Base-by-base conservation (phyloP, 1,140 invertebrate genomes). In the Listronotus bonariensis region DNA sequence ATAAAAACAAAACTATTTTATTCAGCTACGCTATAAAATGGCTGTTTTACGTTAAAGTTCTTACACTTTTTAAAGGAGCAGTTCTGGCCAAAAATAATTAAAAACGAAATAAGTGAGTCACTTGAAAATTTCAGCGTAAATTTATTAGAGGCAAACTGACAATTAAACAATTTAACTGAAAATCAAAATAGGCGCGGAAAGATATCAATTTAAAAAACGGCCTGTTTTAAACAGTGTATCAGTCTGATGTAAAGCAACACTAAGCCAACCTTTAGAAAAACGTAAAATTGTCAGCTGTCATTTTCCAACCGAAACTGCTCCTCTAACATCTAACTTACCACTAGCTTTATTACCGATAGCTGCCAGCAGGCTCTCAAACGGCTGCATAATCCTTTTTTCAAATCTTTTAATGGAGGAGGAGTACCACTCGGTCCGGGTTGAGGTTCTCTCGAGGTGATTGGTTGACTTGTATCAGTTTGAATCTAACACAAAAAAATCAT, bases 321-420 rank as follows among this genome's bases (percentile, higher is more conserved):
- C 38, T 65, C 57, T 65, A 65, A 65, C 43, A 57, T 65, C 62
- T 48, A 49, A 70, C 68, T 67, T 62, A 65, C 67, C 62, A 60
- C 54, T 58, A 62, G 69, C 65, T 67, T 74, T 73, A 69, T 69
- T 73, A 51, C 69, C 73, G 31, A 75, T 73, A 56, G 74, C 72
- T 31, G 69, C 68, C 65, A 75, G 67, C 14, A 74, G 54, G 51
- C 65, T 76, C 57, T 76, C 68, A 55, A 76, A 76, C 5, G 72
- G 70, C 48, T 74, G 68, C 57, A 71, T 66, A 10, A 15, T 65
- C 43, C 67, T 67, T 18, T 61, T 18, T 62, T 69, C 11, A 56
- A 18, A 38, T 46, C 49, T 38, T 62, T 51, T 6, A 53, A 6
- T 7, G 58, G 38, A 15, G 18, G 48, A 36, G 7, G 20, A 15